These are phyloP conservation scores for Rynchops niger DNA, from an alignment of 2,113 vertebrate species.

Conservation along the genomic window DNA sequence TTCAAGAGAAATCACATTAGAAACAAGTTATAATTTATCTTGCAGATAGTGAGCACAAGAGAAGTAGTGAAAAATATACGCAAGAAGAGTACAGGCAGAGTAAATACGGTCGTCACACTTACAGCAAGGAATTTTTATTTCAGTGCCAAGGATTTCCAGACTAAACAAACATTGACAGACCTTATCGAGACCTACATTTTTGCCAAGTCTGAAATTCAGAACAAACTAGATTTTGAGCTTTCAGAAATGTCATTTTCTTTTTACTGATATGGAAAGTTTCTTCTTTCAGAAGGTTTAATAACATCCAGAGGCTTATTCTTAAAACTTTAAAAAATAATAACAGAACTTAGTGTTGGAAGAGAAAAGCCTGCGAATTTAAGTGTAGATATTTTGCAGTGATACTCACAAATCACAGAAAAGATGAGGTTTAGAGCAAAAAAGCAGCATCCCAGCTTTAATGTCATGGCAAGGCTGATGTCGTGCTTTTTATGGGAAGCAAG, in stretches of 20 bases:
- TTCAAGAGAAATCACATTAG: not conserved
- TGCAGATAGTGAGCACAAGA: not conserved
- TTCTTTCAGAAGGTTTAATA: not conserved
- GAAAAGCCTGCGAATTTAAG: not conserved
- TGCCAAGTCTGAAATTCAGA: slow-evolving; percentile 4
- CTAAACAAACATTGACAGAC: not conserved
- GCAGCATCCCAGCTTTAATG: not conserved
- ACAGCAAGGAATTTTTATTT: not conserved
- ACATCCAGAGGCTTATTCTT: not conserved
- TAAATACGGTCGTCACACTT: not conserved
- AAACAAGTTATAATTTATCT: not conserved
- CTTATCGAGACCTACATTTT: not conserved
- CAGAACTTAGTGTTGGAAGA: not conserved
- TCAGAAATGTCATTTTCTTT: not conserved
- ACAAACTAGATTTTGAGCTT: not conserved
- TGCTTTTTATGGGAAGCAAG: not conserved
- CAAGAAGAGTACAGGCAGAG: not conserved
- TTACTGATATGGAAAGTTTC: not conserved
- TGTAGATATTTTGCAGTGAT: not conserved
- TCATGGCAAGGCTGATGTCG: not conserved
- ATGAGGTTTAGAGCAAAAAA: not conserved
- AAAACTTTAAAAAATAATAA: not conserved
- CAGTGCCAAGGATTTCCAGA: slow-evolving; percentile 9
- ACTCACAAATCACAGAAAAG: not conserved
- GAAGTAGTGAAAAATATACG: not conserved